Base-by-base conservation (phyloP, 2,888 invertebrate genomes). In the Oxycera nigricornis region DNA sequence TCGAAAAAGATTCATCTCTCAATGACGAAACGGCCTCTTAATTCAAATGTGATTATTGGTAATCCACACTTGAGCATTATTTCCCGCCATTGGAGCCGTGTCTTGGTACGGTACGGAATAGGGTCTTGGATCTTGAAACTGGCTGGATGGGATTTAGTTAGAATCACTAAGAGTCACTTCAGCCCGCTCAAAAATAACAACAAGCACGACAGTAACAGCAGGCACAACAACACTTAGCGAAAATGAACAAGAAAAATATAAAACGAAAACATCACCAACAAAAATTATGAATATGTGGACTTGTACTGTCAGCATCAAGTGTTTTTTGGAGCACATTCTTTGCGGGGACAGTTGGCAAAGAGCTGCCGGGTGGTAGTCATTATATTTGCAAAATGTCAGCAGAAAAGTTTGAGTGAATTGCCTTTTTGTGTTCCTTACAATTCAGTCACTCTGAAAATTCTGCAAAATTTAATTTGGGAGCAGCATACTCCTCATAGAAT, bases 41-140 rank as follows among this genome's bases (percentile, higher is more conserved):
- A 70, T 52, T 70, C 70, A 70, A 70, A 70, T 70, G 70, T 70
- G 70, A 70, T 70, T 70, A 70, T 70, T 70, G 70, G 70, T 70
- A 70, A 70, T 70, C 70, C 70, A 70, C 55, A 70, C 70, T 70
- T 70, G 70, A 70, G 70, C 70, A 55, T 70, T 52, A 70, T 70
- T 70, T 70, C 55, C 70, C 70, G n/a, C 31, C 31, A 9, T 41
- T 50, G 68, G 65, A 20, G 41, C 31, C 41, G 11, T 26, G 9
- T 14, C 26, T n/a, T 41, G 65, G 65, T 22, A 14, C n/a, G n/a
- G n/a, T n/a, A n/a, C n/a, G n/a, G n/a, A n/a, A n/a, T n/a, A n/a
- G n/a, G n/a, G n/a, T n/a, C 2, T 24, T 28, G 24, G 65, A 41
- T 26, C 22, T 1, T 39, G 65, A 30, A 59, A 35, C 65, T 65